Conservation (phyloP, 2,797 vertebrate genomes). For the Ataeniobius toweri region DNA sequence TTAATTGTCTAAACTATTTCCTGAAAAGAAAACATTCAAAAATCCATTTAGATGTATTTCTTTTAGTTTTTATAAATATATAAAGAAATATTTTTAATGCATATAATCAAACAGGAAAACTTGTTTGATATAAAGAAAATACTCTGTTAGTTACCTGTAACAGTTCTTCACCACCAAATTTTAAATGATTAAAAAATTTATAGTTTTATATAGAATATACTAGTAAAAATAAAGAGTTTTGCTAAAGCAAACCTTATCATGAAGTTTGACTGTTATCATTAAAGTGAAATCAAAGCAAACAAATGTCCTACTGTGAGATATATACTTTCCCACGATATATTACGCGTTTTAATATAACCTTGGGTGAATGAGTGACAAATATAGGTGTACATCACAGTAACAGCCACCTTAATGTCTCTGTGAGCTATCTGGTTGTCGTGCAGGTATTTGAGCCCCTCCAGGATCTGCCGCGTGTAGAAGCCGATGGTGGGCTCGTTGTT, state of each 20-base stretch:
- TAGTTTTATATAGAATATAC: not conserved
- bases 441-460: constrained; percentile 97
- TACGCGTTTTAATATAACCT: too few species aligned
- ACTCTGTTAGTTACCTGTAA: too few species aligned
- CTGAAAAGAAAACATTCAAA: not conserved
- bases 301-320: not conserved
- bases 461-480: constrained; percentile 98
- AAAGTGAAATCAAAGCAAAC: too few species aligned
- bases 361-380: not conserved
- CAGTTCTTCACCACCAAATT: not conserved
- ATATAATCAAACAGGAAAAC: not conserved
- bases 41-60: too few species aligned
- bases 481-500: constrained; percentile 97
- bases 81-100: not conserved
- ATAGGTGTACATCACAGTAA: not conserved
- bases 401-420: constrained; percentile 93
- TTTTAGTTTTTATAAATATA: not conserved
- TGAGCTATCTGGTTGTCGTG: constrained; percentile 99
- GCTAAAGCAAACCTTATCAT: not conserved
- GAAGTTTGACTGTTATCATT: too few species aligned
- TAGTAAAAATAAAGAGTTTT: not conserved
- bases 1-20: not conserved
- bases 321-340: not conserved
- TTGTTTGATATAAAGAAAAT: not conserved
- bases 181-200: not conserved